Evolutionary conservation across 2,797 vertebrate genomes (phyloP).

Genomic region (Alosa sapidissima): DNA sequence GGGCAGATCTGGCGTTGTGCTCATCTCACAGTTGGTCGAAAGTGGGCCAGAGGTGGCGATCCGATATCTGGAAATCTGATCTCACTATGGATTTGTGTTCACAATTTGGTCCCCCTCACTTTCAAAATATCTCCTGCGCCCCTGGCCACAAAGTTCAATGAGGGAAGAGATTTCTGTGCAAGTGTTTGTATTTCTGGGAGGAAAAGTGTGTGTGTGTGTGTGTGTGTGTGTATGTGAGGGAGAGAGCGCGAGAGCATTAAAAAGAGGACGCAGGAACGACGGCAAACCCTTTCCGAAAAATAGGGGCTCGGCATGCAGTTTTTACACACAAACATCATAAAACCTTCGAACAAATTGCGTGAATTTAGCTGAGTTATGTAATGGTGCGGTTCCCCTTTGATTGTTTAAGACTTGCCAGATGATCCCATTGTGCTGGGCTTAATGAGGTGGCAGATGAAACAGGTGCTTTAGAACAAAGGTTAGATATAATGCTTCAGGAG

Average conservation of each 20-base stretch:
- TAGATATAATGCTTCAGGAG: conserved; percentile 29
- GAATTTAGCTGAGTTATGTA: conserved; percentile 36
- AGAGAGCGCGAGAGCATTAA: conserved; percentile 35
- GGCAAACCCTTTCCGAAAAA: conserved; percentile 34
- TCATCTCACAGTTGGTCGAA: no score
- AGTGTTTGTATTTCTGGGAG: conserved; percentile 20
- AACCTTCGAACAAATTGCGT: conserved; percentile 30
- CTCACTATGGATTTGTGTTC: no score
- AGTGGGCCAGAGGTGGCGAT: no score
- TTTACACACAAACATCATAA: conserved; percentile 45
- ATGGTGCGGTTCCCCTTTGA: conserved; percentile 30
- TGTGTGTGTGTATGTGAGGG: not conserved
- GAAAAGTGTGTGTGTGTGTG: conserved; percentile 33
- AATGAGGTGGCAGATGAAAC: conserved; percentile 41
- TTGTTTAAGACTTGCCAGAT: not conserved
- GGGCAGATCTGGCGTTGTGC: no score
- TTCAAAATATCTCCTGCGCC: no score
- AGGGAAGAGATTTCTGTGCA: not conserved
- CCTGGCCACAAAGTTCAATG: not conserved
- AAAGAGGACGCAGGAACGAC: conserved; percentile 29
- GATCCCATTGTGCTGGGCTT: conserved; percentile 16
- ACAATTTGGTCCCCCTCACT: no score
- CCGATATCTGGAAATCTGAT: no score
- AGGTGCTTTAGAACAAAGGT: conserved; percentile 40
- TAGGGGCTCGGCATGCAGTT: conserved; percentile 31